These are phyloP conservation scores for Rhogogaster chlorosoma DNA, from an alignment of 2,888 invertebrate species.

Conservation along the genomic window DNA sequence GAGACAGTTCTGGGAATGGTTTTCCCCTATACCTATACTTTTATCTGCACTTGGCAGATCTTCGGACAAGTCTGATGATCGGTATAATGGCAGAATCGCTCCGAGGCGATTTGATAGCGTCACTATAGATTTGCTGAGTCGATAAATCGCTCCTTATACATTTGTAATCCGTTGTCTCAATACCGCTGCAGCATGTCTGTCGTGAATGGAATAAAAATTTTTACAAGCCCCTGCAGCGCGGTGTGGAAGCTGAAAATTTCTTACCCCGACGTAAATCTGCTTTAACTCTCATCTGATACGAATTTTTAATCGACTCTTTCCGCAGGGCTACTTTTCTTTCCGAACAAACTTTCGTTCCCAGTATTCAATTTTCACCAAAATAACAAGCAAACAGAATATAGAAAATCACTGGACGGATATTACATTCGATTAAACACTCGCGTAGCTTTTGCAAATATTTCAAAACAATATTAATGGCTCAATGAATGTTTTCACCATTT, in stretches of 20 bases:
- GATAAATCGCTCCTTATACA: slow-evolving; percentile 32
- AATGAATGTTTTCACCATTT: too few relatives aligned
- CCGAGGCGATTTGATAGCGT: slow-evolving; percentile 22
- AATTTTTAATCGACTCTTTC: background rate
- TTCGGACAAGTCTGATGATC: slow-evolving; percentile 38
- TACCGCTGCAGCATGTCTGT: background rate
- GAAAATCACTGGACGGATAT: background rate
- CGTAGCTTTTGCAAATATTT: background rate
- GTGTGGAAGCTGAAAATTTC: background rate
- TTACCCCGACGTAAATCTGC: background rate
- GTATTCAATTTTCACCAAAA: background rate
- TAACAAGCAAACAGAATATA: background rate
- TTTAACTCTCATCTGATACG: background rate
- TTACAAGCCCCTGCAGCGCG: background rate
- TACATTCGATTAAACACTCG: background rate
- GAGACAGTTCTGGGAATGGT: background rate
- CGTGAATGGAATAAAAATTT: background rate
- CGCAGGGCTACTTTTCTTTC: background rate
- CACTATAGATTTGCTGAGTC: slow-evolving; percentile 4
- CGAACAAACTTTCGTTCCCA: background rate
- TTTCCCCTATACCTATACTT: slow-evolving; percentile 2
- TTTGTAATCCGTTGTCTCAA: slow-evolving; percentile 12
- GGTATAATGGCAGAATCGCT: slow-evolving; percentile 20
- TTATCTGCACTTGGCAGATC: slow-evolving; percentile 33
- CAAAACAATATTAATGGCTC: too few relatives aligned